Evolutionary conservation across 2,888 invertebrate genomes (phyloP).

Genomic region (Ormyrus nitidulus): DNA sequence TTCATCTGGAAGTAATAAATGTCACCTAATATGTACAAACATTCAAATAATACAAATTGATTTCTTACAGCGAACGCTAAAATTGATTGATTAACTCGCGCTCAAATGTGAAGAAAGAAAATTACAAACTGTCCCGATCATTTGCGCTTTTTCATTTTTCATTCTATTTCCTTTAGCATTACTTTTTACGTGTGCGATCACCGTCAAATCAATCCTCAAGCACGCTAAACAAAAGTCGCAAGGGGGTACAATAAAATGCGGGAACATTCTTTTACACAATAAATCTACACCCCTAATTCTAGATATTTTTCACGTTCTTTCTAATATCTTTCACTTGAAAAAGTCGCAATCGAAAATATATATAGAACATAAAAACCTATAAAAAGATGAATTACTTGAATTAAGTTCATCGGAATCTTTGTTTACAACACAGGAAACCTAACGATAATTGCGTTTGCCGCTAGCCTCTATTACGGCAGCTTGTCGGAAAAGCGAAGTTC

Average conservation of each 20-base stretch:
- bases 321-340: conserved; percentile 7
- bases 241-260: conserved; percentile 32
- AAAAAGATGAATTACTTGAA: conserved; percentile 20
- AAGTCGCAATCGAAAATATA: conserved; percentile 35
- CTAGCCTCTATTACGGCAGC: conserved; percentile 52
- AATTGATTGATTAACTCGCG: conserved; percentile 26
- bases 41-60: conserved; percentile 60
- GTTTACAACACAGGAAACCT: conserved; percentile 37
- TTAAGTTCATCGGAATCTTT: conserved; percentile 18
- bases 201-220: conserved; percentile 4
- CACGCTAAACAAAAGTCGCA: conserved; percentile 32
- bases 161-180: conserved; percentile 32
- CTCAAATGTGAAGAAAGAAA: conserved; percentile 41
- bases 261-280: conserved; percentile 47
- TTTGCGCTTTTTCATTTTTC: conserved; percentile 32
- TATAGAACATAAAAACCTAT: conserved; percentile 35
- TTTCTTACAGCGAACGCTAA: conserved; percentile 45
- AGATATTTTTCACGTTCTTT: conserved; percentile 20
- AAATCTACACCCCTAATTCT: conserved; percentile 44
- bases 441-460: conserved; percentile 43
- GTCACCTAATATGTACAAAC: conserved; percentile 69
- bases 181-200: conserved; percentile 21
- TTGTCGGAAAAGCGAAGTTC: conserved; percentile 33
- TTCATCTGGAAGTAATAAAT: conserved; percentile 62
- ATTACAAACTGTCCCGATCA: conserved; percentile 50